Conservation (phyloP, 2,888 invertebrate species). For the Mythimna ferrago region DNA sequence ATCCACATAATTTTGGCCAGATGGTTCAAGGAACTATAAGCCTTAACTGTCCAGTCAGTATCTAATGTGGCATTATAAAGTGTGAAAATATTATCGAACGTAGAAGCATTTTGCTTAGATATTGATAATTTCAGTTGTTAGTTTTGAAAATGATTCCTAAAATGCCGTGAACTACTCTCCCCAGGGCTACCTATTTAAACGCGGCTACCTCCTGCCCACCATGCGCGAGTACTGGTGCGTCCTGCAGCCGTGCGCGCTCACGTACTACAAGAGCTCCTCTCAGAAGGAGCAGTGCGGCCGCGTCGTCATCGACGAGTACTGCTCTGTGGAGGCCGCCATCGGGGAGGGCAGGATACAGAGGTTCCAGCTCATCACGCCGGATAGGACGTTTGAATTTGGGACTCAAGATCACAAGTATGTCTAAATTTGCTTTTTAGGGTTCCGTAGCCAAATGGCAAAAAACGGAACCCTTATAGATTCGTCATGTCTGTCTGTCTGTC, state of each 20-base stretch:
- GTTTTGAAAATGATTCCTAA: neutral
- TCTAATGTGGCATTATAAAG: neutral
- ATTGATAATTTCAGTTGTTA: neutral
- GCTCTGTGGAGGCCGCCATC: constrained; percentile 92
- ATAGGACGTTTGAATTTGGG: constrained; percentile 93
- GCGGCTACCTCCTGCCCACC: constrained; percentile 94
- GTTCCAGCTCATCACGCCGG: constrained; percentile 93
- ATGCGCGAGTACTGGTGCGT: constrained; percentile 96
- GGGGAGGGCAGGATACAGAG: constrained; percentile 91
- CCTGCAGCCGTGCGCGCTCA: constrained; percentile 93
- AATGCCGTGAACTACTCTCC: constrained; percentile 40
- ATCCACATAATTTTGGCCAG: too few relatives aligned
- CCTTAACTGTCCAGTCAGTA: neutral
- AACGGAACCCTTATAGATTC: too few relatives aligned
- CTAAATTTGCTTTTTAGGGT: neutral
- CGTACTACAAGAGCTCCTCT: constrained; percentile 94
- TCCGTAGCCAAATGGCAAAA: too few relatives aligned
- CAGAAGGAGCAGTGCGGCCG: constrained; percentile 93
- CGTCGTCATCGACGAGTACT: constrained; percentile 92
- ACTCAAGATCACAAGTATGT: constrained; percentile 93
- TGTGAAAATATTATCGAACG: neutral
- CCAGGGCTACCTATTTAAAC: constrained; percentile 93
- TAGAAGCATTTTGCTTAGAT: too few relatives aligned
- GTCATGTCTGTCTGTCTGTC: too few relatives aligned
- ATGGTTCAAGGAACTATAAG: too few relatives aligned